Percentiles rank a stretch among this genome's conserved stretches.
Evolutionary conservation across 2,888 invertebrate genomes (phyloP).

Genomic region (Hipparchia semele): DNA sequence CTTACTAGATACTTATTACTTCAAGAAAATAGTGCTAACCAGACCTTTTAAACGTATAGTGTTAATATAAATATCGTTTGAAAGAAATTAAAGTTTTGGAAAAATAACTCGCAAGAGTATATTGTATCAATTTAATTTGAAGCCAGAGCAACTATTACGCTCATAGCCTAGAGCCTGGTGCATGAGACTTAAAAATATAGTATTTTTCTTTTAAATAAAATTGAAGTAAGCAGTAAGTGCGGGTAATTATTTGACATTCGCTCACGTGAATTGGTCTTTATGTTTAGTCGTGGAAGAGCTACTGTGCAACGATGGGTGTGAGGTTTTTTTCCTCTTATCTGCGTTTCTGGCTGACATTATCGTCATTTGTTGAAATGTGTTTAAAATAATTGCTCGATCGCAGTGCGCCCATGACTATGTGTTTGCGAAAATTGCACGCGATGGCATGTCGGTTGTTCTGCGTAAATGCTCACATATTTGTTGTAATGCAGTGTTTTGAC

Average conservation of each 20-base stretch:
- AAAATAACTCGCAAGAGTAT: slow-evolving; percentile 33
- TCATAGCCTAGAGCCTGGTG: slow-evolving; percentile 39
- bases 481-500: slow-evolving; percentile 57
- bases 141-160: slow-evolving; percentile 34
- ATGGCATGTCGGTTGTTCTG: slow-evolving; percentile 68
- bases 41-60: neutral
- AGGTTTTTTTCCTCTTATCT: slow-evolving; percentile 69
- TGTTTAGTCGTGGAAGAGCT: slow-evolving; percentile 54
- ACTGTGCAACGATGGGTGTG: slow-evolving; percentile 62
- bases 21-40: too few species aligned
- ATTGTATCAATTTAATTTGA: slow-evolving; percentile 26
- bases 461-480: slow-evolving; percentile 81
- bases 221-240: slow-evolving; percentile 36
- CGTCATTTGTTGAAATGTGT: slow-evolving; percentile 82
- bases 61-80: neutral
- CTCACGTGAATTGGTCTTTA: slow-evolving; percentile 48
- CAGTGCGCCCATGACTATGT: slow-evolving; percentile 71
- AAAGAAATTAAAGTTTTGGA: slow-evolving; percentile 41
- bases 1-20: too few species aligned
- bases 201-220: slow-evolving; percentile 36
- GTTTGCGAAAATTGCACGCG: slow-evolving; percentile 78
- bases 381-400: slow-evolving; percentile 80
- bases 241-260: slow-evolving; percentile 31
- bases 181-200: slow-evolving; percentile 35
- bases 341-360: slow-evolving; percentile 72